These are phyloP conservation scores for Agrilus cyanescens DNA, from an alignment of 2,888 invertebrate species.

Conservation along the genomic window DNA sequence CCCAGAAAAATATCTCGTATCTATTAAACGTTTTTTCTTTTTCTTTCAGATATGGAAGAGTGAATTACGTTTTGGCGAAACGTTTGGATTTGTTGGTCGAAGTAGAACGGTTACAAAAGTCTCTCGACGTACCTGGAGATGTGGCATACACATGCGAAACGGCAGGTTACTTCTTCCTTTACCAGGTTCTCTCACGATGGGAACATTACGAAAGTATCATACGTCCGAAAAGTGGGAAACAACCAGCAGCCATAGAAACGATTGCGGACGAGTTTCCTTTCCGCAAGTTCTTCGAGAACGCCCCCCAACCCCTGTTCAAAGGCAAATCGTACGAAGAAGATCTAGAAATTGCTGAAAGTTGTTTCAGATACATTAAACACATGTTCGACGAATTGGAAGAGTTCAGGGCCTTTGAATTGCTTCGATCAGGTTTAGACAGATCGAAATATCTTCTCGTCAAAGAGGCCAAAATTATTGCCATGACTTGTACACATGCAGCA, in stretches of 20 bases:
- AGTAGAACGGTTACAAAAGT: constrained; percentile 79
- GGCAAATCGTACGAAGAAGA: constrained; percentile 67
- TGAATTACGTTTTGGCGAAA: constrained; percentile 94
- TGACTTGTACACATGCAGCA: constrained; percentile 99
- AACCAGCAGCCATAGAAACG: constrained; percentile 36
- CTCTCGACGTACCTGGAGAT: constrained; percentile 74
- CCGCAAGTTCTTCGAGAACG: constrained; percentile 82
- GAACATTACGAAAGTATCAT: constrained; percentile 66
- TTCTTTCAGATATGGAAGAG: constrained; percentile 74
- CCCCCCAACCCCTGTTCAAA: constrained; percentile 86
- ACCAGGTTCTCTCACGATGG: constrained; percentile 87
- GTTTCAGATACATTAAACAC: constrained; percentile 87
- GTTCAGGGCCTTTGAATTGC: constrained; percentile 93
- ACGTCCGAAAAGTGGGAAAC: constrained; percentile 38
- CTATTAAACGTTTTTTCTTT: neutral
- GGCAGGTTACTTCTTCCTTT: constrained; percentile 94
- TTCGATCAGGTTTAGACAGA: constrained; percentile 89
- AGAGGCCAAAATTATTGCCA: constrained; percentile 98
- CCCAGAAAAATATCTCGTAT: neutral
- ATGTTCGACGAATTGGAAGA: constrained; percentile 97
- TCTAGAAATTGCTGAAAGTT: constrained; percentile 80
- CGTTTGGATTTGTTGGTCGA: constrained; percentile 77
- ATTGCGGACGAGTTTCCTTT: constrained; percentile 85
- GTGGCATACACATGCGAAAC: constrained; percentile 97
- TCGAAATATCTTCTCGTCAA: constrained; percentile 94